Evolutionary conservation across 2,888 invertebrate genomes (phyloP), one percentile per base, ranked within the genome.

Genomic region (Schrankia costaestrigalis): DNA sequence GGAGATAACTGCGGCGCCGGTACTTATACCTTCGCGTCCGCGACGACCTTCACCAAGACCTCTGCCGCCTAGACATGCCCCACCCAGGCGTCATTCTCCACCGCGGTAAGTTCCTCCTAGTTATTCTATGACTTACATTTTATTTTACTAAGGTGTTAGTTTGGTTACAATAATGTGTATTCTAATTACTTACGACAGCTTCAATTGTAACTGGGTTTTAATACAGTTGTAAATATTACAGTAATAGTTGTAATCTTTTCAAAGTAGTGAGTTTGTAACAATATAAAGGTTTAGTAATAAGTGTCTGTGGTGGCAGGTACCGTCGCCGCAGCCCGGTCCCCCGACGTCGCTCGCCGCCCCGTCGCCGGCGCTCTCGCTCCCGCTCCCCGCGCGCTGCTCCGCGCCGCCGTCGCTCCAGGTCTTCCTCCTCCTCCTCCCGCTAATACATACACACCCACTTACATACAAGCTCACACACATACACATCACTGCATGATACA

Each of bases 1-100:
- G 76, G 97, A 97, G 86, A 95, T 99, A 31, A 96, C 97, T 11
- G 97, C 96, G 17, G 96, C 97, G 21, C 96, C 97, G n/a, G 97
- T 98, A 42, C 85, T 97, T 68, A 89, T 96, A 31, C 94, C 93
- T 22, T 58, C 83, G 32, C 93, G 93, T 44, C 92, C 92, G 40
- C 88, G 93, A 38, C 83, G 89, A 0, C 89, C 89, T 0, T 89
- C 90, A 26, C 90, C 90, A 49, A 82, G 88, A 11, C 89, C 90
- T 27, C 72, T 70, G 50, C 88, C 89, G 50, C 90, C 90, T 26
- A 78, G 91, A 23, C 89, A 91, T 41, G 90, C 87, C 18, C 89
- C 90, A 29, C 79, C 90, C 18, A 83, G 92, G 59, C 83, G 90
- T 47, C 86, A 82, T 65, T 84, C 87, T 27, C 89, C 89, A 41